Percentiles rank a stretch among this genome's conserved stretches.
Conservation (phyloP, 2,113 vertebrate genomes). For the Solenodon paradoxus region DNA sequence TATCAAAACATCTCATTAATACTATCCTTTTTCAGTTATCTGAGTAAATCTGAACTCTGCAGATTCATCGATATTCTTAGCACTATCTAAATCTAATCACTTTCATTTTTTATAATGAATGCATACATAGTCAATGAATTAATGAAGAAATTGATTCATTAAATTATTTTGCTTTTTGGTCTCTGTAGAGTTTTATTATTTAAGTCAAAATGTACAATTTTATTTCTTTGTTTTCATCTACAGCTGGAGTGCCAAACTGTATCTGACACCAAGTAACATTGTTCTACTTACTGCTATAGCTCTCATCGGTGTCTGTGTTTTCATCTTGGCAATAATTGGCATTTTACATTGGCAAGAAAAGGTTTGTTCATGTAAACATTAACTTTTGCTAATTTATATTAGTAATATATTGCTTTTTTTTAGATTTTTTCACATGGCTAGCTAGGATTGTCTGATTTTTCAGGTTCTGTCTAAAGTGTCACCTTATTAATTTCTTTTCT, state of each 20-base stretch:
- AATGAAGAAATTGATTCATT: neutral
- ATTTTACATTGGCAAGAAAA: slow-evolving; percentile 99
- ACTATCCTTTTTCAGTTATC: neutral
- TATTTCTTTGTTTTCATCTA: slow-evolving; percentile 43
- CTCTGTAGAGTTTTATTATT: neutral
- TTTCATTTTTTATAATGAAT: neutral
- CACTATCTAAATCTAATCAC: neutral
- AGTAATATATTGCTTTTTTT: neutral
- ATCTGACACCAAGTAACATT: slow-evolving; percentile 98
- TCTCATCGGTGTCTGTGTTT: slow-evolving; percentile 95
- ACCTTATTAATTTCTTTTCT: neutral
- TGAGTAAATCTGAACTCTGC: neutral
- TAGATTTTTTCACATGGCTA: neutral
- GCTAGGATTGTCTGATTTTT: neutral
- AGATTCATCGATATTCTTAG: neutral
- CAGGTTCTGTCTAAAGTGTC: neutral
- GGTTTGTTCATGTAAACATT: slow-evolving; percentile 84
- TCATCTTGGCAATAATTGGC: slow-evolving; percentile 97
- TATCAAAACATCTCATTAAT: neutral
- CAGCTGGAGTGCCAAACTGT: slow-evolving; percentile 98
- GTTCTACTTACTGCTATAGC: slow-evolving; percentile 96
- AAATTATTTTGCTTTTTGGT: neutral
- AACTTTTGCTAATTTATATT: slow-evolving; percentile 2
- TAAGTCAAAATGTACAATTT: neutral
- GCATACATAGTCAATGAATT: neutral